These are phyloP conservation scores for Mythimna lalbum DNA, from an alignment of 2,888 invertebrate species.

Conservation along the genomic window DNA sequence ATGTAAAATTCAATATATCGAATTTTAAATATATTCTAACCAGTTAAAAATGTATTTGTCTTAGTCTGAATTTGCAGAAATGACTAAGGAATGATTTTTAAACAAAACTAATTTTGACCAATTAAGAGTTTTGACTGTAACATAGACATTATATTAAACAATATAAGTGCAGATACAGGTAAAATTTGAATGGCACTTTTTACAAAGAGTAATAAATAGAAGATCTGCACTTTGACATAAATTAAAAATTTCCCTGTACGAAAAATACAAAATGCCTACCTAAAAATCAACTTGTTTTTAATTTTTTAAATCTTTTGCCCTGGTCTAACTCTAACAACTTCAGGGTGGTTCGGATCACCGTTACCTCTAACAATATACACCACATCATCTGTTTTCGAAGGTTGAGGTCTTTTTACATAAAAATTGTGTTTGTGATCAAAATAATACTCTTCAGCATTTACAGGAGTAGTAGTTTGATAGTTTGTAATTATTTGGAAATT, in stretches of 20 bases:
- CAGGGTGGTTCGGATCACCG: constrained; percentile 86
- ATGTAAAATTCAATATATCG: too few relatives aligned
- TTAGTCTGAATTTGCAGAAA: too few relatives aligned
- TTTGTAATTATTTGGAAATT: constrained; percentile 31
- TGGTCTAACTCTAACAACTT: constrained; percentile 81
- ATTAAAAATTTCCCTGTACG: neutral
- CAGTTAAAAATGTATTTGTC: too few relatives aligned
- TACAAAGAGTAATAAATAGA: neutral
- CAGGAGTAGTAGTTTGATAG: constrained; percentile 50
- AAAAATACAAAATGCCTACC: too few relatives aligned
- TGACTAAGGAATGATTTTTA: too few relatives aligned
- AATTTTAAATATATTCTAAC: too few relatives aligned
- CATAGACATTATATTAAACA: neutral
- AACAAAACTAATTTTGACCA: too few relatives aligned
- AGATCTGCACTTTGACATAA: neutral
- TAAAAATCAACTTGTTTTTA: neutral
- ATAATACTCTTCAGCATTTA: constrained; percentile 66
- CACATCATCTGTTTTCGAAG: constrained; percentile 70
- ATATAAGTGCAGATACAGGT: neutral
- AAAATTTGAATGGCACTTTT: neutral
- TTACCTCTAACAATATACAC: constrained; percentile 87
- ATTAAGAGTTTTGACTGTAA: too few relatives aligned
- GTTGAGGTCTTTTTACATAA: constrained; percentile 63
- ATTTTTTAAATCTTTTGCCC: constrained; percentile 69
- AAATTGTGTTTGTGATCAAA: constrained; percentile 70